Evolutionary conservation across 2,113 vertebrate species (phyloP).

Genomic region (Lagopus leucura): DNA sequence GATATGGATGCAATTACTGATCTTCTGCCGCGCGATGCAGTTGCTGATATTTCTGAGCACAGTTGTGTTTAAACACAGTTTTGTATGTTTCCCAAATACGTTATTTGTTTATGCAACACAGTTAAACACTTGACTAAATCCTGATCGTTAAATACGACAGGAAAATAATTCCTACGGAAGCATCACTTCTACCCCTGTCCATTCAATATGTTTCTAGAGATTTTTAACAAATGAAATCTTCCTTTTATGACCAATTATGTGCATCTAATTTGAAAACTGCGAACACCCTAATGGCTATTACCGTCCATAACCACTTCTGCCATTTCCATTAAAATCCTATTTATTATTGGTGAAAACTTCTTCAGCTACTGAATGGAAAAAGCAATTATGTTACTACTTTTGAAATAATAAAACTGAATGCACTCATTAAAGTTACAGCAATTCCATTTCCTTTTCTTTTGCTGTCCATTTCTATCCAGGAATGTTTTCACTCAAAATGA

Average conservation of each 20-base stretch:
- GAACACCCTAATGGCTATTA: slow-evolving; percentile 64
- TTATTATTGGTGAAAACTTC: slow-evolving; percentile 67
- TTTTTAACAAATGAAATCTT: slow-evolving; percentile 71
- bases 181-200: not conserved
- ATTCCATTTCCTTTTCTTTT: slow-evolving; percentile 46
- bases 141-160: slow-evolving; percentile 59
- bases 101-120: slow-evolving; percentile 7
- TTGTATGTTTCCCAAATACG: not conserved
- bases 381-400: slow-evolving; percentile 67
- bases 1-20: not conserved
- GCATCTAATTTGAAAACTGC: slow-evolving; percentile 63
- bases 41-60: not conserved
- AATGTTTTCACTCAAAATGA: slow-evolving; percentile 49
- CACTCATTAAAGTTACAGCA: slow-evolving; percentile 65
- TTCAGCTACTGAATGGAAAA: slow-evolving; percentile 65
- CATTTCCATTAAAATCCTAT: slow-evolving; percentile 67
- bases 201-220: slow-evolving; percentile 43
- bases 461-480: slow-evolving; percentile 38
- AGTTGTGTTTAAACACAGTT: not conserved
- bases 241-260: slow-evolving; percentile 74
- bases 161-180: slow-evolving; percentile 39
- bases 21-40: not conserved
- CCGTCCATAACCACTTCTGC: slow-evolving; percentile 49
- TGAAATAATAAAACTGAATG: slow-evolving; percentile 72
- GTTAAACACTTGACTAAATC: slow-evolving; percentile 48